Percentiles rank a stretch among this genome's conserved stretches.
phyloP scores from a whole-genome alignment of 1,140 invertebrate species.

The Aphis gossypii region DNA sequence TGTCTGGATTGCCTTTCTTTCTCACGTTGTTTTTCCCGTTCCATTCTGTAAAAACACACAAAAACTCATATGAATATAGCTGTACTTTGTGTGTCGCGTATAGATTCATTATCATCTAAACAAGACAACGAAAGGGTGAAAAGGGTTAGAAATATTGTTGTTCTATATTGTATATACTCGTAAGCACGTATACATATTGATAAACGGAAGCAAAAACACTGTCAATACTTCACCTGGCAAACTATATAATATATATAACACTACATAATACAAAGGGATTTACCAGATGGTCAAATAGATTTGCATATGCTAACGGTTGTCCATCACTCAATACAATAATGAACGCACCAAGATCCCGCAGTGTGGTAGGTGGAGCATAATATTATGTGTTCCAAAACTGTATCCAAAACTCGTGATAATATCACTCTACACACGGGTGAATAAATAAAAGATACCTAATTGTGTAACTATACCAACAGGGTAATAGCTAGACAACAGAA shows the following conservation, averaged over 20 bases:
- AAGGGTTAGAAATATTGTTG: background rate
- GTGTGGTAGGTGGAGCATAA: background rate
- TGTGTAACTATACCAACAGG: background rate
- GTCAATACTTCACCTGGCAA: background rate
- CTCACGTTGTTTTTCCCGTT: constrained; percentile 53
- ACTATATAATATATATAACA: background rate
- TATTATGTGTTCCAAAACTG: background rate
- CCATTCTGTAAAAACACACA: constrained; percentile 32
- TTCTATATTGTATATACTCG: background rate
- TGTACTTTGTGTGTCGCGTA: background rate
- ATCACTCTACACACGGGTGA: background rate
- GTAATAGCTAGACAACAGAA: background rate
- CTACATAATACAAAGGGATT: background rate
- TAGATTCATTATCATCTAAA: background rate
- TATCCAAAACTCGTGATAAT: background rate
- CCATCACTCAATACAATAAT: background rate
- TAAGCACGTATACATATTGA: background rate
- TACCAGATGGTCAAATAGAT: background rate
- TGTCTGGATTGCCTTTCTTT: constrained; percentile 52
- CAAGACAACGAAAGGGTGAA: background rate
- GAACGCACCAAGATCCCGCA: background rate
- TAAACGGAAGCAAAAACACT: background rate
- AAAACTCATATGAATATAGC: background rate
- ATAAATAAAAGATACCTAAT: background rate
- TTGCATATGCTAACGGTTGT: background rate